Conservation (phyloP, 2,888 invertebrate genomes). For the Acanthacorydalis orientalis region DNA sequence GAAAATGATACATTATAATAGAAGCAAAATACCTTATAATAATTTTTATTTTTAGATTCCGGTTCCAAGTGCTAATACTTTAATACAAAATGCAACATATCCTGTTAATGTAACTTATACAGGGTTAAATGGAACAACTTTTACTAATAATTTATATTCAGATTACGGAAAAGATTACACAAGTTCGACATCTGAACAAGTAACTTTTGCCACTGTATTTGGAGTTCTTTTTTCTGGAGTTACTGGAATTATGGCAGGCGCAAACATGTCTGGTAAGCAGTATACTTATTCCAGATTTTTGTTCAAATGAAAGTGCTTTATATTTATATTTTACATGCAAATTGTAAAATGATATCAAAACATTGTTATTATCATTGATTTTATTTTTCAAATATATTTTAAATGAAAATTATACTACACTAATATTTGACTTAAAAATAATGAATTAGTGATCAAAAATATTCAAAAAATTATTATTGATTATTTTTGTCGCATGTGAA, state of each 20-base stretch:
- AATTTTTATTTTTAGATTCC: conserved; percentile 29
- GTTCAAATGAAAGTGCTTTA: background rate
- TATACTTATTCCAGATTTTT: conserved; percentile 3
- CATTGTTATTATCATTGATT: too few species aligned
- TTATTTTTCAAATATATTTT: too few species aligned
- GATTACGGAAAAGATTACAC: conserved; percentile 67
- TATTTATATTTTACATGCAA: too few species aligned
- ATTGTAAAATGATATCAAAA: too few species aligned
- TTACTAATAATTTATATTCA: conserved; percentile 60
- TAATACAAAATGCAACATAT: conserved; percentile 34
- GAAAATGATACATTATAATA: conserved; percentile 22
- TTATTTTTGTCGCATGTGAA: too few species aligned
- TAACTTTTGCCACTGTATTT: conserved; percentile 88
- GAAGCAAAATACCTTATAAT: too few species aligned
- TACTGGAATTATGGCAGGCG: conserved; percentile 99
- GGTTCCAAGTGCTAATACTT: conserved; percentile 56
- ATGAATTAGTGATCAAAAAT: too few species aligned
- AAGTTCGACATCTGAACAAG: conserved; percentile 39
- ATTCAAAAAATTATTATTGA: too few species aligned
- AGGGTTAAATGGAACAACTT: conserved; percentile 54
- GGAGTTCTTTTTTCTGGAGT: conserved; percentile 97
- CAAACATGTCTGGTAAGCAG: conserved; percentile 88
- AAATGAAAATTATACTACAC: too few species aligned
- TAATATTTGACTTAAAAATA: too few species aligned
- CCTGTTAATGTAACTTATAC: conserved; percentile 53